Conservation (phyloP, 1,140 invertebrate species). For the Drosophila mojavensis region DNA sequence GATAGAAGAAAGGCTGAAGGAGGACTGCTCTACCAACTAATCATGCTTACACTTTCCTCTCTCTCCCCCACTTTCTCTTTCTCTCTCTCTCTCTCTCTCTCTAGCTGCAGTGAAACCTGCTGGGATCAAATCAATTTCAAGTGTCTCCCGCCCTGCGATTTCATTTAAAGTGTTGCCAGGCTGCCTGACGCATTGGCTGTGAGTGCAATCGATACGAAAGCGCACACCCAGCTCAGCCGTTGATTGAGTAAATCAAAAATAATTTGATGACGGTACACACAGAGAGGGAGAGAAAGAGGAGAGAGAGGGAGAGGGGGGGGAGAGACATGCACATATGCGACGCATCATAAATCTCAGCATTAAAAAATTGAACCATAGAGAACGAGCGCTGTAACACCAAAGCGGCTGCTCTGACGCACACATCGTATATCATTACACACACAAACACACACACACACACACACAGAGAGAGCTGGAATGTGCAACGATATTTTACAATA, state of each 20-base stretch:
- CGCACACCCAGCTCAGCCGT: slow-evolving; percentile 28
- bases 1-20: too few relatives aligned
- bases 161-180: slow-evolving; percentile 18
- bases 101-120: not conserved
- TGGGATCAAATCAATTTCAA: slow-evolving; percentile 5
- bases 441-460: not conserved
- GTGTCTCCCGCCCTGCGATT: slow-evolving; percentile 12
- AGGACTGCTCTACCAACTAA: too few relatives aligned
- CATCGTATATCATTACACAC: slow-evolving; percentile 55
- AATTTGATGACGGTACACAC: slow-evolving; percentile 51
- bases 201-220: slow-evolving; percentile 8
- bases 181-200: slow-evolving; percentile 4
- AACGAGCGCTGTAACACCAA: slow-evolving; percentile 20
- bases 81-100: too few relatives aligned
- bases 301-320: too few relatives aligned
- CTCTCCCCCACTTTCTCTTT: too few relatives aligned
- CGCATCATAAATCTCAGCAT: slow-evolving; percentile 63
- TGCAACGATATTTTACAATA: slow-evolving; percentile 78
- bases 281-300: not conserved
- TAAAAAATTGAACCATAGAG: slow-evolving; percentile 58
- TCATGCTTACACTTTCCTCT: too few relatives aligned
- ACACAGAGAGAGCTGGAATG: slow-evolving; percentile 31
- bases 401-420: slow-evolving; percentile 33
- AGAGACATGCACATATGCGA: slow-evolving; percentile 15
- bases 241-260: slow-evolving; percentile 65